A percentile compares a stretch with the other conserved stretches of the same genome.
These are phyloP conservation scores for Betta splendens DNA, from an alignment of 2,797 vertebrate species.

Conservation along the genomic window DNA sequence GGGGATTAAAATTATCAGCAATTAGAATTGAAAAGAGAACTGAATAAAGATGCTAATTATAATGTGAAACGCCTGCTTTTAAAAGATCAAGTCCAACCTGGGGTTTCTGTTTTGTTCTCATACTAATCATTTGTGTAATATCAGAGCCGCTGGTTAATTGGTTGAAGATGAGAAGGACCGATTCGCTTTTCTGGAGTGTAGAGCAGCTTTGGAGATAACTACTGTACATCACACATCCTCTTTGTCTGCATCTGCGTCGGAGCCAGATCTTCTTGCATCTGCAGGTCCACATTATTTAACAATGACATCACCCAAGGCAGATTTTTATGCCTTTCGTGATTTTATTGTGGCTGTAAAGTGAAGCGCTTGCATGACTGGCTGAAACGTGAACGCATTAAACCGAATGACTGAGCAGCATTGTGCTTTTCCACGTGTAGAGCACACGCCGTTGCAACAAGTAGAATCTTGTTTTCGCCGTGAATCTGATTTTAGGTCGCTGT, in stretches of 20 bases:
- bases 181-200: constrained; percentile 14
- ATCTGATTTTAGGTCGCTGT: constrained; percentile 16
- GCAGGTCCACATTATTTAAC: neutral
- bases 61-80: constrained; percentile 3
- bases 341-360: constrained; percentile 2
- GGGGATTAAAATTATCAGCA: constrained; percentile 17
- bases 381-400: neutral
- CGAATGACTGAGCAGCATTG: no score
- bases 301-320: neutral
- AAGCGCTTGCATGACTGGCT: neutral
- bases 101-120: constrained; percentile 3
- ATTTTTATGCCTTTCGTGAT: neutral
- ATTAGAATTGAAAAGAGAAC: constrained; percentile 10
- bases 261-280: neutral
- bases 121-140: constrained; percentile 6
- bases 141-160: constrained; percentile 19
- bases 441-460: no score
- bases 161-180: constrained; percentile 16
- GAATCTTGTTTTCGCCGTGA: no score
- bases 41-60: constrained; percentile 28
- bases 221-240: neutral
- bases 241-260: neutral
- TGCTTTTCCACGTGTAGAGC: no score
- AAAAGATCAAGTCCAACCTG: neutral
- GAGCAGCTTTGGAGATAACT: constrained; percentile 17